Evolutionary conservation across 2,888 invertebrate genomes (phyloP), one percentile per base, ranked within the genome.

Genomic region (Oscheius sp.): DNA sequence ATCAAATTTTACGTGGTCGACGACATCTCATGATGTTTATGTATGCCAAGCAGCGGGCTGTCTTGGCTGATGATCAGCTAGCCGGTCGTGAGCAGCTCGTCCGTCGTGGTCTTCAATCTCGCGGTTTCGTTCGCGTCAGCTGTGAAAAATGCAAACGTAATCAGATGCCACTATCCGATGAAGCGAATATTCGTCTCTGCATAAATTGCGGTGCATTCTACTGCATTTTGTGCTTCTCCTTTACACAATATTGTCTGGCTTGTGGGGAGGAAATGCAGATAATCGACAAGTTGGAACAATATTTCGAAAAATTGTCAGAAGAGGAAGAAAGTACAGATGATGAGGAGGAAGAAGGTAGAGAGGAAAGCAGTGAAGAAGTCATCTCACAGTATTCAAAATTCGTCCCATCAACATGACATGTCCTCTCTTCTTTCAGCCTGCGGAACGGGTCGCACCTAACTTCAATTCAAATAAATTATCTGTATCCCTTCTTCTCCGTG

Each of bases 121-220:
- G 76, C 8, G 77, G 76, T 1, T 68, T 67, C 50, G 20, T 74
- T 50, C 69, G 70, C 14, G 38, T 77, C 1, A 69, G 67, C 47
- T 82, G 82, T 49, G 44, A 45, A 2, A 76, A 73, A 20, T 82
- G 82, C 49, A 65, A 64, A 9, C 72, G 77, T 47, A 69, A 70
- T 22, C 77, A 82, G 44, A 68, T 82, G 69, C 71, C 65, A 41
- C 50, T 80, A 14, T 50, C 73, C 2, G 75, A 80, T 72, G 67
- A 72, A 49, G 70, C 71, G 79, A 81, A 80, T 68, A 71, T 75
- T 14, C 71, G 82, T n/a, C 54, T 80, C 9, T 82, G 82, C 54
- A 61, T 73, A 8, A 64, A 74, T 14, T 82, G 82, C 47, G 71
- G 72, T 32, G 65, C 77, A 2, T 70, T 82, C 45, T 82, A 81